Evolutionary conservation across 2,797 vertebrate genomes (phyloP).

Genomic region (Sebastes goodei): DNA sequence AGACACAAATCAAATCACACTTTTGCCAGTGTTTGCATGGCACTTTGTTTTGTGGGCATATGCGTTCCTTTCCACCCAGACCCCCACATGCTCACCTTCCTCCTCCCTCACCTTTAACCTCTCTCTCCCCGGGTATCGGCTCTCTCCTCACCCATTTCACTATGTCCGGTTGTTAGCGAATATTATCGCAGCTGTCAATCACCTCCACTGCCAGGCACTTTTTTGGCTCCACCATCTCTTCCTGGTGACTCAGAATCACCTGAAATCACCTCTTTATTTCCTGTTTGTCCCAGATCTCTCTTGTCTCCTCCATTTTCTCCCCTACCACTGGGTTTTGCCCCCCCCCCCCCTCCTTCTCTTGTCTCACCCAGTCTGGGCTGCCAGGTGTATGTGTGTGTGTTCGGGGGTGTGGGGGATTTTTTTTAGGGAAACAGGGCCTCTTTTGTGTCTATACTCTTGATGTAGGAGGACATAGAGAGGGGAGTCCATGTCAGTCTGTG

Average conservation of each 20-base stretch:
- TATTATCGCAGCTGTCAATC: constrained; percentile 80
- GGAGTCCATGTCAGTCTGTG: constrained; percentile 71
- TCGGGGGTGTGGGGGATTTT: background rate
- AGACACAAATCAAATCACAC: constrained; percentile 69
- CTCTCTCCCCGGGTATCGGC: constrained; percentile 27
- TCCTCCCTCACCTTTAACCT: constrained; percentile 61
- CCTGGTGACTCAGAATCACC: constrained; percentile 26
- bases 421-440: constrained; percentile 64
- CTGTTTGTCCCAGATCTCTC: constrained; percentile 21
- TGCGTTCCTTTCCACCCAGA: constrained; percentile 39
- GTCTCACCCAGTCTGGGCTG: constrained; percentile 28
- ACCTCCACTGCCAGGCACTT: constrained; percentile 45
- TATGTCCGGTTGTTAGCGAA: constrained; percentile 75
- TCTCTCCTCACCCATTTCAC: constrained; percentile 38
- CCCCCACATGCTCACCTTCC: constrained; percentile 64
- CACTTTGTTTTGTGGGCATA: constrained; percentile 37
- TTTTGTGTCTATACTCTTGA: constrained; percentile 70
- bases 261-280: constrained; percentile 40
- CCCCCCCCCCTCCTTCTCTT: background rate
- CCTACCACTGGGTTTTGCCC: background rate
- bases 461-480: constrained; percentile 31
- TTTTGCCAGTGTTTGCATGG: constrained; percentile 40
- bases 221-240: constrained; percentile 18
- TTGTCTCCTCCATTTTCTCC: background rate
- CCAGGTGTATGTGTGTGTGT: constrained; percentile 60